phyloP scores from a whole-genome alignment of 1,140 invertebrate species.

The Solenopsis fugax region DNA sequence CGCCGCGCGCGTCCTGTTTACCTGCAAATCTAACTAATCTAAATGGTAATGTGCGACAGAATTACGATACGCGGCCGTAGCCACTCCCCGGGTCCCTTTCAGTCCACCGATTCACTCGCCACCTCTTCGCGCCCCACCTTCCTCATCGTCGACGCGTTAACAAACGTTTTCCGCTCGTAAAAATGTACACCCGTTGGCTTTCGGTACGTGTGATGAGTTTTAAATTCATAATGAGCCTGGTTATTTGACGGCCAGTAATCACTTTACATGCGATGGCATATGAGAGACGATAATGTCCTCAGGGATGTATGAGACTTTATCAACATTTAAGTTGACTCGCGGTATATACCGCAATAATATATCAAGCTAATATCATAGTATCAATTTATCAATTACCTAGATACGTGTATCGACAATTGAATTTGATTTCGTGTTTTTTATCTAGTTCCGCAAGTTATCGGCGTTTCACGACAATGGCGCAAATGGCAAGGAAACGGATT shows the following conservation, averaged over 20 bases:
- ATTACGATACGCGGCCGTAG: slow-evolving; percentile 78
- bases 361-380: not conserved
- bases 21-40: slow-evolving; percentile 84
- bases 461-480: slow-evolving; percentile 2
- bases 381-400: not conserved
- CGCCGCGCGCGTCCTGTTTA: slow-evolving; percentile 81
- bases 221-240: slow-evolving; percentile 25
- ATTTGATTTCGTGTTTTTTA: not conserved
- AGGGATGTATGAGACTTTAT: not conserved
- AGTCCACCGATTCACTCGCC: not conserved
- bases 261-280: not conserved
- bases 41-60: slow-evolving; percentile 82
- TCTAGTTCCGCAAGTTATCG: not conserved
- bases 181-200: slow-evolving; percentile 49
- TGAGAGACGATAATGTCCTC: slow-evolving; percentile 31
- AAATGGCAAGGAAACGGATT: slow-evolving; percentile 58
- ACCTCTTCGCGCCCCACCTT: not conserved
- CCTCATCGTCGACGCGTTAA: slow-evolving; percentile 60
- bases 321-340: not conserved
- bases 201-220: slow-evolving; percentile 31
- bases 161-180: slow-evolving; percentile 61
- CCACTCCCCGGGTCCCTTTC: not conserved
- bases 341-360: not conserved
- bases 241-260: not conserved
- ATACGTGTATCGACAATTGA: not conserved